Percentiles rank a stretch among this genome's conserved stretches.
Evolutionary conservation across 1,140 invertebrate species (phyloP).

Genomic region (Magallana ariakensis): DNA sequence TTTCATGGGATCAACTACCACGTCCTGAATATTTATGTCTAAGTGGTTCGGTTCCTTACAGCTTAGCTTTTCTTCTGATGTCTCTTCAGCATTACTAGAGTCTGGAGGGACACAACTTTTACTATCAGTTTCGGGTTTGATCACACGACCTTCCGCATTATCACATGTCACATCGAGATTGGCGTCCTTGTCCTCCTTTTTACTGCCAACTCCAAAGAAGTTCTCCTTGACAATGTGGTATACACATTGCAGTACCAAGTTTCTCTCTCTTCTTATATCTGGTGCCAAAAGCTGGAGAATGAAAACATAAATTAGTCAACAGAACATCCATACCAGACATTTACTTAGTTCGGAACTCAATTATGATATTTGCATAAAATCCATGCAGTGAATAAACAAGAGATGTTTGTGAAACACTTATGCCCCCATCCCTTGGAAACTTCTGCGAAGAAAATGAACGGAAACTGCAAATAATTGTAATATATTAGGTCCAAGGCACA

Average conservation of each 20-base stretch:
- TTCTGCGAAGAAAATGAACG: no score
- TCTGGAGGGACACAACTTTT: neutral
- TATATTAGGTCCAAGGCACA: no score
- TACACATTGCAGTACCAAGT: conserved; percentile 78
- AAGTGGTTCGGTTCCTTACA: no score
- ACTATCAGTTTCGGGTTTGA: neutral
- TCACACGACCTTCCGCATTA: neutral
- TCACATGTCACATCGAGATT: neutral
- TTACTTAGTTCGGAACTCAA: no score
- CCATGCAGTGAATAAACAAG: no score
- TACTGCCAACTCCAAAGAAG: conserved; percentile 69
- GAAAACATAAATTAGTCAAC: neutral
- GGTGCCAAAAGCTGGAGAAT: conserved; percentile 73
- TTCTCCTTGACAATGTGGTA: conserved; percentile 77
- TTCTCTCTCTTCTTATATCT: conserved; percentile 79
- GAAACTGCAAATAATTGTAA: no score
- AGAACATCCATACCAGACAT: no score
- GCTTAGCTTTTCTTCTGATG: no score
- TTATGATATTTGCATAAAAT: no score
- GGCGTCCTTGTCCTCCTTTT: neutral
- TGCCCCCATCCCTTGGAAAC: no score
- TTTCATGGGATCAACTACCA: neutral
- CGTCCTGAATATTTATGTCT: no score
- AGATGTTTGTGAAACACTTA: no score
- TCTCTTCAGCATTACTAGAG: neutral